These are phyloP conservation scores for Leptogaster cylindrica DNA, from an alignment of 2,888 invertebrate genomes.

Conservation along the genomic window DNA sequence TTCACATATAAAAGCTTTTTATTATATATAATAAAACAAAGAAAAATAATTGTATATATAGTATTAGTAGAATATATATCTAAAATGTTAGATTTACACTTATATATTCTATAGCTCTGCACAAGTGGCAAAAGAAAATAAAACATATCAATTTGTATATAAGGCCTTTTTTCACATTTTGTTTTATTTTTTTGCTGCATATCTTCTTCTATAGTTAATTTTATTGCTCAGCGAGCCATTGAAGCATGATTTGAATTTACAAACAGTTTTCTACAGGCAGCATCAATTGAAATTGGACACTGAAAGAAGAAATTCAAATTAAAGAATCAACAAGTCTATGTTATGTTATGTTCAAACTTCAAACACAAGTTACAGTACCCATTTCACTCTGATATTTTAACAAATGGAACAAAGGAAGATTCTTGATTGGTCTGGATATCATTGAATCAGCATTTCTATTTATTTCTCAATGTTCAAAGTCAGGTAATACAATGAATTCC, in stretches of 20 bases:
- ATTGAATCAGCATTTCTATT: too few relatives aligned
- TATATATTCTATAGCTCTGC: conserved; percentile 1
- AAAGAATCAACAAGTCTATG: too few relatives aligned
- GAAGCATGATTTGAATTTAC: conserved; percentile 33
- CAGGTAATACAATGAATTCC: too few relatives aligned
- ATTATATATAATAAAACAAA: conserved; percentile 14
- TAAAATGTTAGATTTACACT: conserved; percentile 19
- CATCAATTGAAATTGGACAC: conserved; percentile 34
- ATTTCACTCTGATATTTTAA: too few relatives aligned
- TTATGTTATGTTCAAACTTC: too few relatives aligned
- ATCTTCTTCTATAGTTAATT: conserved; percentile 21
- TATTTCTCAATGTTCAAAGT: too few relatives aligned
- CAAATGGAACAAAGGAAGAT: too few relatives aligned
- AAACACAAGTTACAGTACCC: too few relatives aligned
- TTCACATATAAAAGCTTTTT: conserved; percentile 20
- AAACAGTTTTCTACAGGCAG: conserved; percentile 30
- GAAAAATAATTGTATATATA: conserved; percentile 15
- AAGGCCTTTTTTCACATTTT: conserved; percentile 40
- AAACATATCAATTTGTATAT: conserved; percentile 35
- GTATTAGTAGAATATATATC: conserved; percentile 36
- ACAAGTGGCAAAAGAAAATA: conserved; percentile 23
- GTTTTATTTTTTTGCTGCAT: too few relatives aligned
- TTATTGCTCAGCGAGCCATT: conserved; percentile 33
- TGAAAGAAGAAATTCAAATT: conserved; percentile 24
- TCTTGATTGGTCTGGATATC: too few relatives aligned